A percentile compares a stretch with the other conserved stretches of the same genome.
phyloP scores from a whole-genome alignment of 2,113 vertebrate species.

The Engystomops pustulosus region DNA sequence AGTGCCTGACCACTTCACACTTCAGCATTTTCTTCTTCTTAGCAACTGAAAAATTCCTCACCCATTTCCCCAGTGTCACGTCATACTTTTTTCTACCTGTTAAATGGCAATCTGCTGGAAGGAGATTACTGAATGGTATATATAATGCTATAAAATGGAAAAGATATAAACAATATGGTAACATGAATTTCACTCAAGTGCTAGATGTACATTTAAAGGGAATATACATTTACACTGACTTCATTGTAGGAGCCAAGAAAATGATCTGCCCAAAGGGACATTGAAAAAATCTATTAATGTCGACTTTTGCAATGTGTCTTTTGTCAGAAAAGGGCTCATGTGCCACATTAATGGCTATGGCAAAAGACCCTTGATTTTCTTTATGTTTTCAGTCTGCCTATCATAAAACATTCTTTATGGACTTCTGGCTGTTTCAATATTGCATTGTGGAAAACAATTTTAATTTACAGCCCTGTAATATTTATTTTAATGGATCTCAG shows the following conservation, averaged over 20 bases:
- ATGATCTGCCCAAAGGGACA: background rate
- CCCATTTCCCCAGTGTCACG: too few relatives aligned
- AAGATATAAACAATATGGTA: background rate
- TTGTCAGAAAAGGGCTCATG: background rate
- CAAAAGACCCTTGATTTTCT: background rate
- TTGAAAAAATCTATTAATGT: background rate
- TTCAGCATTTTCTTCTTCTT: background rate
- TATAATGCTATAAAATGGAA: background rate
- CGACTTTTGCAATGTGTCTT: background rate
- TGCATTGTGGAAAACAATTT: background rate
- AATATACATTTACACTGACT: background rate
- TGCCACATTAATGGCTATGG: background rate
- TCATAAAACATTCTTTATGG: background rate
- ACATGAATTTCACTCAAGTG: background rate
- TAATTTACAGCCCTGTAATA: background rate
- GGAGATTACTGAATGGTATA: background rate
- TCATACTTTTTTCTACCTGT: background rate
- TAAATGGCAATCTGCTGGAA: background rate
- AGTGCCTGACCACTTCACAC: slow-evolving; percentile 4
- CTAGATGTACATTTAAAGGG: background rate
- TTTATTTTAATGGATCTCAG: background rate
- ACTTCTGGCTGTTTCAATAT: background rate
- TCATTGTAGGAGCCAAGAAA: background rate
- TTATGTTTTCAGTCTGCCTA: background rate
- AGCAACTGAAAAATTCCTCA: background rate